Conservation (phyloP, 2,113 vertebrate species). For the Suncus etruscus region DNA sequence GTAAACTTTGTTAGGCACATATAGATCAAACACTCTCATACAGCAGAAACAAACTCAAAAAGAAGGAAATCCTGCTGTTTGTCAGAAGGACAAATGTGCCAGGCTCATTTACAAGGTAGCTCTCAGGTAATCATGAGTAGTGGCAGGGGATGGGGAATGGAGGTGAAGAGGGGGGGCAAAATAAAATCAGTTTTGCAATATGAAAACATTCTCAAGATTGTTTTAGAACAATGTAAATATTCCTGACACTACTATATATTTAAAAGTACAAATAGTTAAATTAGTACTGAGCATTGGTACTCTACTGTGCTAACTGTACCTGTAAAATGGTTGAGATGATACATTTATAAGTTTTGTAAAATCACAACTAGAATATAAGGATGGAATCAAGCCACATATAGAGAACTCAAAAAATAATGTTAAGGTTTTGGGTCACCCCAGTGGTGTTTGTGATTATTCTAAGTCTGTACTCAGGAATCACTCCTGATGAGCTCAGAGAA, state of each 20-base stretch:
- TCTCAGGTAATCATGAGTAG: background rate
- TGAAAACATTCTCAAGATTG: background rate
- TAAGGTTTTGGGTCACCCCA: too few species aligned
- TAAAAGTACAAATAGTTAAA: too few species aligned
- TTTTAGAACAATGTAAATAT: background rate
- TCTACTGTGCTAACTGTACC: background rate
- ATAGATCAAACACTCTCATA: background rate
- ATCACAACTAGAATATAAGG: background rate
- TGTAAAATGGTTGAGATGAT: background rate
- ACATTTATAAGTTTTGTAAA: background rate
- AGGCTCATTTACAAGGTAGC: background rate
- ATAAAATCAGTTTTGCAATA: background rate
- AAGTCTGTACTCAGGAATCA: too few species aligned
- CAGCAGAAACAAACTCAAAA: background rate
- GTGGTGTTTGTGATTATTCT: too few species aligned
- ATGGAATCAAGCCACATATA: background rate
- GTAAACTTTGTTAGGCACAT: background rate
- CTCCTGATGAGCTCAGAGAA: too few species aligned
- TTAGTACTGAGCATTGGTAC: too few species aligned
- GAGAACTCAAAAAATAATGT: background rate
- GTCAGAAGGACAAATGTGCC: background rate
- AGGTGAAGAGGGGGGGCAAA: too few species aligned
- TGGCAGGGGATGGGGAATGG: background rate
- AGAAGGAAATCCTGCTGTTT: background rate
- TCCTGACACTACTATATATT: background rate